Percentiles rank a stretch among this genome's conserved stretches.
These are phyloP conservation scores for Erynnis tages DNA, from an alignment of 2,888 invertebrate genomes.

Conservation along the genomic window DNA sequence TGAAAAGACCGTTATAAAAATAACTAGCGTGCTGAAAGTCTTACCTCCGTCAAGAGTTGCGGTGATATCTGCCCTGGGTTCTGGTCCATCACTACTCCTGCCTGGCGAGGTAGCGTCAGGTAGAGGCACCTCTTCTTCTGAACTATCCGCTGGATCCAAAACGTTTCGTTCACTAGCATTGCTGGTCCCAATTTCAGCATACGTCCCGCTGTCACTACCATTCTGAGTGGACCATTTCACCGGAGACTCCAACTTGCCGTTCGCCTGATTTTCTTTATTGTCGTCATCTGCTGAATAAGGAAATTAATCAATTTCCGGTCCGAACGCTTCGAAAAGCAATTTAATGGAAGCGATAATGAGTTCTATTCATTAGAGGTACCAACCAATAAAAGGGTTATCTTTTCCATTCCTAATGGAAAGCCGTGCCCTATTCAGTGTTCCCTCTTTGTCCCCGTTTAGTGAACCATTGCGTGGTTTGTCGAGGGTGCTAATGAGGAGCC, in stretches of 20 bases:
- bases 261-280: conserved; percentile 77
- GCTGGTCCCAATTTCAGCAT: conserved; percentile 75
- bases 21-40: too few species aligned
- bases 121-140: conserved; percentile 73
- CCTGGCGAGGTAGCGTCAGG: conserved; percentile 75
- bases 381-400: conserved; percentile 74
- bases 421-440: conserved; percentile 66
- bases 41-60: conserved; percentile 71
- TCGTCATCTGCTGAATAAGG: conserved; percentile 59
- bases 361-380: conserved; percentile 27
- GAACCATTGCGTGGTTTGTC: conserved; percentile 74
- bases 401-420: conserved; percentile 73
- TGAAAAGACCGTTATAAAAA: too few species aligned
- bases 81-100: conserved; percentile 74
- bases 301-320: conserved; percentile 11
- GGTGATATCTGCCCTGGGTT: conserved; percentile 73
- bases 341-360: conserved; percentile 13
- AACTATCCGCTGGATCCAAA: conserved; percentile 74
- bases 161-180: conserved; percentile 72
- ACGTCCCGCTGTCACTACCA: conserved; percentile 76
- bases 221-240: conserved; percentile 74
- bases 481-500: conserved; percentile 68
- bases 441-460: conserved; percentile 69
- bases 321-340: conserved; percentile 3
- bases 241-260: conserved; percentile 74